Percentiles rank a stretch among this genome's conserved stretches.
phyloP scores from a whole-genome alignment of 2,888 invertebrate genomes.

The Hypselothyrea guttata region DNA sequence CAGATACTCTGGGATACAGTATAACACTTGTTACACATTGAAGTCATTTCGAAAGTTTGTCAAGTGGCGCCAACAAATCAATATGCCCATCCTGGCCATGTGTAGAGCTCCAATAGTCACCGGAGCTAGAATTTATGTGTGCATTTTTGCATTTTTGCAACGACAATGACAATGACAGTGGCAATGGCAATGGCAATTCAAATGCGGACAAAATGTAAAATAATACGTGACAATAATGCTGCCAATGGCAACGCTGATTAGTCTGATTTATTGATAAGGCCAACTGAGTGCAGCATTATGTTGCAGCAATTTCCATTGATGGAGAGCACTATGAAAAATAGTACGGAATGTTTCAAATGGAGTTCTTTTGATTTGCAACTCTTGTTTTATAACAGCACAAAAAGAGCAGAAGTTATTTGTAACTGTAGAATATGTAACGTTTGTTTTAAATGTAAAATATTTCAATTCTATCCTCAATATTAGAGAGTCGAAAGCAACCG shows the following conservation, averaged over 20 bases:
- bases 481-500: too few species aligned
- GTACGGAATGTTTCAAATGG: not conserved
- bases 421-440: too few species aligned
- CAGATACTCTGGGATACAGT: slow-evolving; percentile 17
- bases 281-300: slow-evolving; percentile 2
- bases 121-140: slow-evolving; percentile 28
- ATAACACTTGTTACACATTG: too few species aligned
- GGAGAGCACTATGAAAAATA: not conserved
- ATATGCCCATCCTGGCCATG: not conserved
- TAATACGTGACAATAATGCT: slow-evolving; percentile 67
- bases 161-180: slow-evolving; percentile 9
- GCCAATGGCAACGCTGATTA: slow-evolving; percentile 61
- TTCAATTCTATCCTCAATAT: too few species aligned
- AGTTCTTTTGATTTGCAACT: not conserved
- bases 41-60: too few species aligned
- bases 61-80: too few species aligned
- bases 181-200: slow-evolving; percentile 25
- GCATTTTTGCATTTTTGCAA: slow-evolving; percentile 1
- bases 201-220: slow-evolving; percentile 62
- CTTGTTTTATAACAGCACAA: too few species aligned
- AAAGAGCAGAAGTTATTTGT: too few species aligned
- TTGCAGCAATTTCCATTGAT: not conserved
- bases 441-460: too few species aligned
- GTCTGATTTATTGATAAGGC: slow-evolving; percentile 55
- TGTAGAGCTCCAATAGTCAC: slow-evolving; percentile 12